Conservation (phyloP, 2,888 invertebrate genomes). For the Craniophora ligustri region DNA sequence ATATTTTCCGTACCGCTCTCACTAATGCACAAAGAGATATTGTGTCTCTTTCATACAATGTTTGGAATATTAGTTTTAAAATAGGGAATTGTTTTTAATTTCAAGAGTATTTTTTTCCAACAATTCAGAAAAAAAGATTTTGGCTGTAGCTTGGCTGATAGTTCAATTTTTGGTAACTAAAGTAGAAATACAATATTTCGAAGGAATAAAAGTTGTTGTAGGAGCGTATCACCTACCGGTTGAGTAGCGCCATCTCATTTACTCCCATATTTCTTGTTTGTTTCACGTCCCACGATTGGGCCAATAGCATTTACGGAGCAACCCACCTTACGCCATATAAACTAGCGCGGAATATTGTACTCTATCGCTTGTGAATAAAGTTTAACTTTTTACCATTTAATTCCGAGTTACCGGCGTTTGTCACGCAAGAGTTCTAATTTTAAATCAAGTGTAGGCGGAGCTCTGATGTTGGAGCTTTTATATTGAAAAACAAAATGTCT, state of each 20-base stretch:
- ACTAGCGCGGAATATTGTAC: constrained; percentile 84
- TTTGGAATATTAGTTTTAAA: constrained; percentile 61
- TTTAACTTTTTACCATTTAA: constrained; percentile 87
- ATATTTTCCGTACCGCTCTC: constrained; percentile 72
- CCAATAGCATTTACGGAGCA: constrained; percentile 87
- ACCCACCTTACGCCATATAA: constrained; percentile 86
- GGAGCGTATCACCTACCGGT: constrained; percentile 46
- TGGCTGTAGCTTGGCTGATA: neutral
- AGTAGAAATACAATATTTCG: constrained; percentile 8
- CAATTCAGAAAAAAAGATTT: constrained; percentile 6
- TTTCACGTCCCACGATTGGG: constrained; percentile 85
- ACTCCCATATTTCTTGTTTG: constrained; percentile 84
- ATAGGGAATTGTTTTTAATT: constrained; percentile 49
- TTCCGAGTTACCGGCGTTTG: constrained; percentile 87
- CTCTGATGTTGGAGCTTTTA: constrained; percentile 83
- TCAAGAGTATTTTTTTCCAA: constrained; percentile 23
- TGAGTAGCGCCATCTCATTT: constrained; percentile 78
- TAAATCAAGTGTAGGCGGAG: constrained; percentile 89
- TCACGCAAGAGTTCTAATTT: constrained; percentile 89
- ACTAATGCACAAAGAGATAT: constrained; percentile 56
- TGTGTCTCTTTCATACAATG: constrained; percentile 67
- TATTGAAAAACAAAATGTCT: constrained; percentile 88
- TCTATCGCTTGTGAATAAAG: constrained; percentile 85
- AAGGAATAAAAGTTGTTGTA: constrained; percentile 42
- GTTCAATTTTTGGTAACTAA: constrained; percentile 16